Conservation (phyloP, 2,797 vertebrate species). For the Rhinichthys osculus region DNA sequence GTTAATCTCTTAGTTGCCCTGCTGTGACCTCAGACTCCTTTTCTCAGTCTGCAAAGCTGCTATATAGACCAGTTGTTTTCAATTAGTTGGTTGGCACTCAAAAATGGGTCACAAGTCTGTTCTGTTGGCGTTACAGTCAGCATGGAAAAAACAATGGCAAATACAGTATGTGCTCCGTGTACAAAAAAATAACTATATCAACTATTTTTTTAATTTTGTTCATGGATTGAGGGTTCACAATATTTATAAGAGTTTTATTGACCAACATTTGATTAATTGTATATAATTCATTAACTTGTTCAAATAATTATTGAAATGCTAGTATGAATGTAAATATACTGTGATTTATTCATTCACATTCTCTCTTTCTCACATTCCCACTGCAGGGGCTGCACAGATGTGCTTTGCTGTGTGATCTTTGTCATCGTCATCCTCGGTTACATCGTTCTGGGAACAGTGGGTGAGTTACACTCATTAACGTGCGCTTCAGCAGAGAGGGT, state of each 20-base stretch:
- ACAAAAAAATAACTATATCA: too few species aligned
- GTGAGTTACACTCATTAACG: constrained; percentile 81
- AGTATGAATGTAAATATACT: constrained; percentile 3
- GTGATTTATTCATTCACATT: constrained; percentile 34
- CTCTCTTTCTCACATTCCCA: constrained; percentile 44
- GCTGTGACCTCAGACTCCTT: background rate
- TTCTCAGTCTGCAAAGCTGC: constrained; percentile 32
- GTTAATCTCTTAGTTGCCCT: constrained; percentile 8
- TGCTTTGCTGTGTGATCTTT: constrained; percentile 92
- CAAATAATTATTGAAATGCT: background rate
- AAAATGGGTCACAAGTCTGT: constrained; percentile 30
- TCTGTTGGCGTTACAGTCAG: constrained; percentile 11
- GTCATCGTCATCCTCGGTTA: constrained; percentile 89
- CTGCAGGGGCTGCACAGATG: constrained; percentile 89
- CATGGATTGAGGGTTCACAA: background rate
- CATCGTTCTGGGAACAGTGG: constrained; percentile 89
- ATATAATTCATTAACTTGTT: background rate
- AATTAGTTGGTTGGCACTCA: constrained; percentile 2
- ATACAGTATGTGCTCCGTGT: background rate
- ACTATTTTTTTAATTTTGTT: background rate
- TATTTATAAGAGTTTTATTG: background rate
- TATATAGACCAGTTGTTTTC: constrained; percentile 12
- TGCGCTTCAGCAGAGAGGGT: constrained; percentile 60
- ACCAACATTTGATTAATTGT: background rate
- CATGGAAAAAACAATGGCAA: background rate